Evolutionary conservation across 2,888 invertebrate genomes (phyloP), one percentile per base, ranked within the genome.

Genomic region (Ochropacha duplaris): DNA sequence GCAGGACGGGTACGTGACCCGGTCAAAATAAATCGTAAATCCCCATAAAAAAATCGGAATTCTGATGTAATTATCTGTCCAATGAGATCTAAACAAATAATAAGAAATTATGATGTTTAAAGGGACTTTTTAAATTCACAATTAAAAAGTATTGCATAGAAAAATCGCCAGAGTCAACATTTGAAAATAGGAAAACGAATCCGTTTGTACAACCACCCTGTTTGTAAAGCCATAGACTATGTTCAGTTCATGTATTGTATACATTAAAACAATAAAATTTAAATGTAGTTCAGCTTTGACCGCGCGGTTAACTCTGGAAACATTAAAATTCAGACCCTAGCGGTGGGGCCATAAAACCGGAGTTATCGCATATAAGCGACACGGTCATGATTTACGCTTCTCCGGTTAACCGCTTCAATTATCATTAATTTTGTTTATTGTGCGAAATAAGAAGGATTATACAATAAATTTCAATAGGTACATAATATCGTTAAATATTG

Each of bases 261-360:
- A 58, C 52, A 52, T 55, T 55, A 22, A 19, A 14, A 24, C 55
- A 52, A 61, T 66, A 57, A 65, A 62, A 69, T 71, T 63, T 59
- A 62, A 69, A 68, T 69, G 57, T 58, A 56, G 57, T 64, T 59
- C 58, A 55, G 62, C 57, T 59, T 64, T 57, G 65, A 51, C 56
- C 56, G 62, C 60, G 57, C 56, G 57, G 64, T 60, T 44, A 19
- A 44, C 19, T 44, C 44, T n/a, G 44, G 9, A 62, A 69, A 68
- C 69, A 73, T 74, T 73, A 69, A 73, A 67, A 73, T 73, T 72
- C 63, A 60, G 55, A 34, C 39, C 31, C 44, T 44, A 44, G 24
- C 50, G 56, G 67, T 55, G 59, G 58, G 62, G 62, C 57, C 64
- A 59, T 69, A 67, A 68, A 64, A 50, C 58, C 22, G 24, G 59